phyloP scores from a whole-genome alignment of 2,888 invertebrate genomes.

The Chrysotoxum bicinctum region DNA sequence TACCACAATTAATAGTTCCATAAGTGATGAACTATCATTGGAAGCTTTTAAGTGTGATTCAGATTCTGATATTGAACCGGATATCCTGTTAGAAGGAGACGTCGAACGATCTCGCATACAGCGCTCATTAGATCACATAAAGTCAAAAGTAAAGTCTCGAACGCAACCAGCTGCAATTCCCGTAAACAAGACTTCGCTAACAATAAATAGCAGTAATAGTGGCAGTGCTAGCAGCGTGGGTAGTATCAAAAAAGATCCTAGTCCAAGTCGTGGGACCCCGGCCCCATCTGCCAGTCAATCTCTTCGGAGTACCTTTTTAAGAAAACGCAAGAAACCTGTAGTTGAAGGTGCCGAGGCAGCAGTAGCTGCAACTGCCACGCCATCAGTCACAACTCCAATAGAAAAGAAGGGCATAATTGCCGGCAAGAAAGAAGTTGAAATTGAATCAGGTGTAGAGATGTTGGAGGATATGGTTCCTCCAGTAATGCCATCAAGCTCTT shows the following conservation, averaged over 20 bases:
- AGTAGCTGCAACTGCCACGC: conserved; percentile 66
- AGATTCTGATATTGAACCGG: conserved; percentile 79
- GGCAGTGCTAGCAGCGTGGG: conserved; percentile 42
- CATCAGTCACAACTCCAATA: conserved; percentile 58
- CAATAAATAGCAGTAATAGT: conserved; percentile 48
- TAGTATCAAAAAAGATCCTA: conserved; percentile 75
- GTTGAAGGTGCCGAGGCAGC: conserved; percentile 73
- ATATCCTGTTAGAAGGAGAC: conserved; percentile 77
- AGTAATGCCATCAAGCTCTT: not conserved
- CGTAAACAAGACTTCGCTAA: conserved; percentile 27
- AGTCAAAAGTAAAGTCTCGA: conserved; percentile 79
- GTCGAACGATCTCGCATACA: conserved; percentile 77
- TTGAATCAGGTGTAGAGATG: conserved; percentile 81
- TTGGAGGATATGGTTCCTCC: conserved; percentile 80
- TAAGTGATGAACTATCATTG: conserved; percentile 77
- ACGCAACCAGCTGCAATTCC: conserved; percentile 62
- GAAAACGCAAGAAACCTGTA: conserved; percentile 75
- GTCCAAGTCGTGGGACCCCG: conserved; percentile 65
- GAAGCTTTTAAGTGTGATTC: conserved; percentile 75
- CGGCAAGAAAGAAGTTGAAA: conserved; percentile 79
- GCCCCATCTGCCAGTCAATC: conserved; percentile 56
- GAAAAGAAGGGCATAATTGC: conserved; percentile 75
- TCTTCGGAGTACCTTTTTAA: conserved; percentile 76
- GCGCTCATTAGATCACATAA: conserved; percentile 78
- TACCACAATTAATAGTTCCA: conserved; percentile 76